These are phyloP conservation scores for Saccostrea echinata DNA, from an alignment of 1,140 invertebrate species.

Conservation along the genomic window DNA sequence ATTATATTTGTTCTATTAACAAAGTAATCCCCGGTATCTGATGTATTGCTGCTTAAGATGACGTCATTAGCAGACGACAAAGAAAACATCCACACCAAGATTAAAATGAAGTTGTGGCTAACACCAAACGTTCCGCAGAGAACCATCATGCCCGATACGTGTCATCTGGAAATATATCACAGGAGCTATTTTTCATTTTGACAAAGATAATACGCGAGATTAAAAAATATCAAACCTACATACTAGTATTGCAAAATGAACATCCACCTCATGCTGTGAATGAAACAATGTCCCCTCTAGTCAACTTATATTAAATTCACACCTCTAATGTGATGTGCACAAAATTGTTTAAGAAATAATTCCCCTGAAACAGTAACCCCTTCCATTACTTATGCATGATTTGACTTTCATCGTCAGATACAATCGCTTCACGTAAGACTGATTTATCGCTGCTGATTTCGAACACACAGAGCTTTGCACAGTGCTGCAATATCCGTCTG, in stretches of 20 bases:
- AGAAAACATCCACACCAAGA: background rate
- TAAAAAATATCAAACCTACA: background rate
- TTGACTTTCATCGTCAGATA: slow-evolving; percentile 25
- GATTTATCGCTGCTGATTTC: background rate
- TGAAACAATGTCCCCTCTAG: background rate
- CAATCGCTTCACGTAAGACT: background rate
- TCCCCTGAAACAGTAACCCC: slow-evolving; percentile 8
- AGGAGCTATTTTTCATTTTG: background rate
- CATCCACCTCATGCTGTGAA: background rate
- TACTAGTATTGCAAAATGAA: background rate
- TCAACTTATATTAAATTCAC: background rate
- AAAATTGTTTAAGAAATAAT: background rate
- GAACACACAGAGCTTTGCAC: background rate
- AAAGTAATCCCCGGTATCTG: background rate
- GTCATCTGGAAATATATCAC: background rate
- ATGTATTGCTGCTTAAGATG: background rate
- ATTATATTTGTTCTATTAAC: background rate
- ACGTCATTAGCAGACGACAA: slow-evolving; percentile 1
- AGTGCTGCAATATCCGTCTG: background rate
- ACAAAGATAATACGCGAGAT: background rate
- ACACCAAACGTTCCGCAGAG: background rate
- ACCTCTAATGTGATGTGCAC: background rate
- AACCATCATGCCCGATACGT: background rate
- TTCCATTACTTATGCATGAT: background rate
- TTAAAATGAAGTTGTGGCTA: background rate